Conservation (phyloP, 2,113 vertebrate species). For the Lepus americanus region DNA sequence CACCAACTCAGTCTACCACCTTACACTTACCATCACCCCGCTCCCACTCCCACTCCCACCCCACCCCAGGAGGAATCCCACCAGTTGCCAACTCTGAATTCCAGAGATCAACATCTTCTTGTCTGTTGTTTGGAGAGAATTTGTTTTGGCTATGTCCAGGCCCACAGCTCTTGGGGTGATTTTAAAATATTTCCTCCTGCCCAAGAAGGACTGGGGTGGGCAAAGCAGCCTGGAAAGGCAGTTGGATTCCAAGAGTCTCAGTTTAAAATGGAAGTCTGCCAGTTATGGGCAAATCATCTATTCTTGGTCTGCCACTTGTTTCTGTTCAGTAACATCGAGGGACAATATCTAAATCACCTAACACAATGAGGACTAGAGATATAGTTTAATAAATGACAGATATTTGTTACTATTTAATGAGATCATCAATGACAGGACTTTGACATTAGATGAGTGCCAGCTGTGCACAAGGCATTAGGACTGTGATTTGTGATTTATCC, state of each 20-base stretch:
- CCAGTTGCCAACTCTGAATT: background rate
- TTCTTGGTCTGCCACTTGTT: conserved; percentile 32
- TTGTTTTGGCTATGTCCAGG: background rate
- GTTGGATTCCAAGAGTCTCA: background rate
- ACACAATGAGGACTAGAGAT: background rate
- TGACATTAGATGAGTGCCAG: background rate
- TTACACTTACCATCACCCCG: background rate
- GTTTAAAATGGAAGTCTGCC: background rate
- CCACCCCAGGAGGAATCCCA: background rate
- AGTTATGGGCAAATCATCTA: background rate
- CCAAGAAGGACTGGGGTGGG: background rate
- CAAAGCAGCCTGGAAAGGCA: background rate
- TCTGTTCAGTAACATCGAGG: conserved; percentile 1
- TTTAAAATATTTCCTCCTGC: background rate
- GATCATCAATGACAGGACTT: background rate
- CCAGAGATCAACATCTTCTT: background rate
- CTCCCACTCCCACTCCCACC: no score
- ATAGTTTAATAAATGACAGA: background rate
- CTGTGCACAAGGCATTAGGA: background rate
- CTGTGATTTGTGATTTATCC: background rate
- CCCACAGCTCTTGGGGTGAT: background rate
- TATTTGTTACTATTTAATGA: conserved; percentile 2
- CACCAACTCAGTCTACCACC: background rate
- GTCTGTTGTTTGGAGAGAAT: conserved; percentile 26
- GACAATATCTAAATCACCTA: background rate